Percentiles rank a stretch among this genome's conserved stretches.
Conservation (phyloP, 2,888 invertebrate species). For the Aphodius granarius region DNA sequence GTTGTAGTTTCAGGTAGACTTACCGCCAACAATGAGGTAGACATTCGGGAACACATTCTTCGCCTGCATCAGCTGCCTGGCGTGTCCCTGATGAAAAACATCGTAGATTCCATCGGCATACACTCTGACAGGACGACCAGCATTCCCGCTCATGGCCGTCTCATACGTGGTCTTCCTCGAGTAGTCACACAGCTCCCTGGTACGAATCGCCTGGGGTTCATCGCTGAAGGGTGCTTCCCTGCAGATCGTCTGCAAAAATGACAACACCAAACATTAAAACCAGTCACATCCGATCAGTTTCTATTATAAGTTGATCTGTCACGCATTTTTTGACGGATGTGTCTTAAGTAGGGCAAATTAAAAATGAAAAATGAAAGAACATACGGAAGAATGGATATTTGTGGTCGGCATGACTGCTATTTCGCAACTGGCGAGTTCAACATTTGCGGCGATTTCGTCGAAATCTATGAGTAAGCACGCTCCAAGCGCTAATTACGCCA, state of each 20-base stretch:
- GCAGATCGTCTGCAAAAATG: slow-evolving; percentile 73
- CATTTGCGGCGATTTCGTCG: neutral
- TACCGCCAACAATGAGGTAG: slow-evolving; percentile 97
- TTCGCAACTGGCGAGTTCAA: neutral
- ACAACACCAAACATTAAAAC: too few relatives aligned
- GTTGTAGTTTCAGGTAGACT: slow-evolving; percentile 40
- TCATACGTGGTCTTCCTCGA: slow-evolving; percentile 82
- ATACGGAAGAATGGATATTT: neutral
- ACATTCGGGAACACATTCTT: slow-evolving; percentile 96
- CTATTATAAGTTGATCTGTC: too few relatives aligned
- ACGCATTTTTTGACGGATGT: neutral
- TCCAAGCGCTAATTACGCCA: neutral
- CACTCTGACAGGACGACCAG: slow-evolving; percentile 84
- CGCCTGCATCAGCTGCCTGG: slow-evolving; percentile 95
- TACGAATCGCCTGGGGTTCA: slow-evolving; percentile 79
- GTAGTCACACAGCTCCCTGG: slow-evolving; percentile 82
- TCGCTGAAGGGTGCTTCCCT: slow-evolving; percentile 87
- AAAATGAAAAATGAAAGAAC: neutral
- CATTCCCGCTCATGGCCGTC: slow-evolving; percentile 79
- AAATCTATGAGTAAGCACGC: neutral
- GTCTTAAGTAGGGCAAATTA: too few relatives aligned
- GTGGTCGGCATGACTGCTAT: neutral
- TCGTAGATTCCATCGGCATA: slow-evolving; percentile 99
- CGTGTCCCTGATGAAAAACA: slow-evolving; percentile 98
- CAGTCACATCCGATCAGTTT: too few relatives aligned